phyloP scores from a whole-genome alignment of 2,888 invertebrate genomes.

The Melanchra persicariae region DNA sequence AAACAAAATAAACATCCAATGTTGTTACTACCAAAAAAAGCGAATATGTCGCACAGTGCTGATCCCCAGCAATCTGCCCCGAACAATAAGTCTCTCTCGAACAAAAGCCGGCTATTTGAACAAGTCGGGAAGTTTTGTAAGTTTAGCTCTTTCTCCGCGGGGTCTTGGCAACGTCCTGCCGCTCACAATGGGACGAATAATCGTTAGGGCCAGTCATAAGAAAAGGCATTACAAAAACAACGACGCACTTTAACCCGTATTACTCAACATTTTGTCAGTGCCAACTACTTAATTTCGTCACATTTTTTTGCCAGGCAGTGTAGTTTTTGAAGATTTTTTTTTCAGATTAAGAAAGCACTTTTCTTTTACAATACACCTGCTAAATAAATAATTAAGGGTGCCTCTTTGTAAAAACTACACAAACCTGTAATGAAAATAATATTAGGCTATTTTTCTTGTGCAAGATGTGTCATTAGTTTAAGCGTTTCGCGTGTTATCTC shows the following conservation, averaged over 20 bases:
- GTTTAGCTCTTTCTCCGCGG: constrained; percentile 88
- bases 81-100: constrained; percentile 90
- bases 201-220: constrained; percentile 89
- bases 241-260: constrained; percentile 85
- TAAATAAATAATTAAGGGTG: background rate
- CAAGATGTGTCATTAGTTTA: constrained; percentile 1
- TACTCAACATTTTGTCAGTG: constrained; percentile 85
- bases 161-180: constrained; percentile 86
- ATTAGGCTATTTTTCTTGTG: too few relatives aligned
- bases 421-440: constrained; percentile 2
- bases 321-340: background rate
- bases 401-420: background rate
- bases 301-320: constrained; percentile 44
- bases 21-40: constrained; percentile 72
- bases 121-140: constrained; percentile 90
- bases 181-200: constrained; percentile 88
- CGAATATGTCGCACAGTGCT: constrained; percentile 79
- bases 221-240: constrained; percentile 89
- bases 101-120: constrained; percentile 91
- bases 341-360: background rate
- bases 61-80: constrained; percentile 90
- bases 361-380: constrained; percentile 1
- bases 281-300: constrained; percentile 81
- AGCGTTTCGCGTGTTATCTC: constrained; percentile 20
- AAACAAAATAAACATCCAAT: constrained; percentile 34